phyloP scores from a whole-genome alignment of 2,797 vertebrate genomes.

The Melanotaenia nigrans region DNA sequence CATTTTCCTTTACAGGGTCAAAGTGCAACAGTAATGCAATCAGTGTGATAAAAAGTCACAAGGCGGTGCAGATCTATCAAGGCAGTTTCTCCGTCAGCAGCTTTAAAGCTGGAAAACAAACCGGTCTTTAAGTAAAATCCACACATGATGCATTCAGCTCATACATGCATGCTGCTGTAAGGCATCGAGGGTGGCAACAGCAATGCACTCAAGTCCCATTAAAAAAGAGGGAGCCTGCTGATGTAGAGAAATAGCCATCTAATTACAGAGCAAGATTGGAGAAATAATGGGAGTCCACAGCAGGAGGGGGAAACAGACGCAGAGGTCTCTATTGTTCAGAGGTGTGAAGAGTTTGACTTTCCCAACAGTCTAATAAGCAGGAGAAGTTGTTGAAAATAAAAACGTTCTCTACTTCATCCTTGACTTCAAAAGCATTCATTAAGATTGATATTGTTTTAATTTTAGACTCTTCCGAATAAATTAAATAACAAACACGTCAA shows the following conservation, averaged over 20 bases:
- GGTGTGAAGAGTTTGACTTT: constrained; percentile 26
- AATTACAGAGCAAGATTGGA: constrained; percentile 40
- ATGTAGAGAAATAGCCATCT: constrained; percentile 52
- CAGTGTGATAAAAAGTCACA: constrained; percentile 28
- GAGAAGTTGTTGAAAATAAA: constrained; percentile 23
- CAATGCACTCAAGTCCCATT: constrained; percentile 47
- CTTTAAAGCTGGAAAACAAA: constrained; percentile 21
- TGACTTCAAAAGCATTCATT: no score
- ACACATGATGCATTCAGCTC: neutral
- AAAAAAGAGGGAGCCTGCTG: constrained; percentile 39
- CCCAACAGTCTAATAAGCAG: constrained; percentile 28
- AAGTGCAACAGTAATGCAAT: constrained; percentile 42
- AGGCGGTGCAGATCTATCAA: constrained; percentile 22
- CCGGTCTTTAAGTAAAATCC: constrained; percentile 19
- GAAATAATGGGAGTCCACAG: constrained; percentile 59
- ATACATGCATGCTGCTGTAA: constrained; percentile 1
- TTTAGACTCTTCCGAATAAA: no score
- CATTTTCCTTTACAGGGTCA: constrained; percentile 38
- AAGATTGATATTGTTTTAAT: no score
- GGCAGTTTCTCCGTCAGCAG: constrained; percentile 5
- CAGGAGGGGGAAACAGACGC: constrained; percentile 42
- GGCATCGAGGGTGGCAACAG: constrained; percentile 34
- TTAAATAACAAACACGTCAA: no score
- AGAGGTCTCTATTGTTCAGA: constrained; percentile 36
- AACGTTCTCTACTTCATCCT: no score